Conservation (phyloP, 2,797 vertebrate genomes). For the Apodemus agrarius region DNA sequence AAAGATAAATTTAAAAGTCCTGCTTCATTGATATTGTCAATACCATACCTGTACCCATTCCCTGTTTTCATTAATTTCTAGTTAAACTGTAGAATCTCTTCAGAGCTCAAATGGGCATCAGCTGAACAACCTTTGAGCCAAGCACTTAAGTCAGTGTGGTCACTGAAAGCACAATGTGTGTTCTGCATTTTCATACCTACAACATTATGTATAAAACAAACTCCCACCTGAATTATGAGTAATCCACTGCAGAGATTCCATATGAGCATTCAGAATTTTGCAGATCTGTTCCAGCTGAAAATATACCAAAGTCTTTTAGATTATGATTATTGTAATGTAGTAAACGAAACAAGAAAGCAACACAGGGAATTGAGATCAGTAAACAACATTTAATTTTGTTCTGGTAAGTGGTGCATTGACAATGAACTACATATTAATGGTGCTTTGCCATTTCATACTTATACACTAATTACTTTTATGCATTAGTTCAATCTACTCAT, state of each 20-base stretch:
- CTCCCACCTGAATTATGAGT: conserved; percentile 93
- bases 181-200: conserved; percentile 5
- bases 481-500: conserved; percentile 55
- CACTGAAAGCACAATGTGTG: background rate
- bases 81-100: background rate
- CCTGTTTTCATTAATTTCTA: conserved; percentile 50
- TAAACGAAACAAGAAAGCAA: conserved; percentile 10
- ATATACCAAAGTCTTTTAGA: conserved; percentile 54
- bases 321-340: background rate
- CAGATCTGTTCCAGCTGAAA: conserved; percentile 95
- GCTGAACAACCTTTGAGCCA: background rate
- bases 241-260: conserved; percentile 96
- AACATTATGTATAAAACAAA: conserved; percentile 48
- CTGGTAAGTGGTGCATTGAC: conserved; percentile 30
- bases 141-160: conserved; percentile 23
- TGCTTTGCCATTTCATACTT: conserved; percentile 50
- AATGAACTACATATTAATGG: conserved; percentile 45
- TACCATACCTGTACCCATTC: background rate
- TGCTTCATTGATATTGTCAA: background rate
- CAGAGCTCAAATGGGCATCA: conserved; percentile 18
- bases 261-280: conserved; percentile 95
- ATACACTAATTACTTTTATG: background rate
- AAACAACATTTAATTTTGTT: conserved; percentile 54
- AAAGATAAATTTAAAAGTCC: conserved; percentile 18
- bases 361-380: conserved; percentile 31